phyloP scores from a whole-genome alignment of 2,888 invertebrate genomes.

The Eupeodes latifasciatus region DNA sequence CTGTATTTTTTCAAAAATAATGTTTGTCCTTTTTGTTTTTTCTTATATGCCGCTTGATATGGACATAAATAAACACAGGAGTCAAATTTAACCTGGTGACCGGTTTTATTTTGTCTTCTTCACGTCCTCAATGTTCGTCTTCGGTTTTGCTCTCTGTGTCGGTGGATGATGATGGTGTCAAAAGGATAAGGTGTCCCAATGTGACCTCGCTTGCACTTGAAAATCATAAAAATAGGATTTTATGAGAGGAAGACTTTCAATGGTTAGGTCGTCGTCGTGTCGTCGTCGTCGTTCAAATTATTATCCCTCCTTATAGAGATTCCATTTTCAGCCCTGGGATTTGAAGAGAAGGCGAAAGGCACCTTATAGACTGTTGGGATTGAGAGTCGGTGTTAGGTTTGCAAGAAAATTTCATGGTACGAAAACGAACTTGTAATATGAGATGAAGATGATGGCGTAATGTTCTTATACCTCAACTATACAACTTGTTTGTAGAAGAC shows the following conservation, averaged over 20 bases:
- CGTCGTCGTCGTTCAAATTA: constrained; percentile 18
- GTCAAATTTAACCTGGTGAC: constrained; percentile 53
- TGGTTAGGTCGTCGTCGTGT: constrained; percentile 37
- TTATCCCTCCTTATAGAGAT: constrained; percentile 44
- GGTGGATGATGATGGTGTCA: constrained; percentile 26
- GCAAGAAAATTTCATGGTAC: constrained; percentile 11
- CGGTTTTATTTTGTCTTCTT: constrained; percentile 29
- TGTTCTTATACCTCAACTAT: constrained; percentile 5
- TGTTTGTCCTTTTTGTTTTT: background rate
- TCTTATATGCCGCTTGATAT: background rate
- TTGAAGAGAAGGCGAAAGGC: background rate
- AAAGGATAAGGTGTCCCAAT: constrained; percentile 42
- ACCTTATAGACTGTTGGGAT: background rate
- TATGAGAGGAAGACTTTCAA: constrained; percentile 48
- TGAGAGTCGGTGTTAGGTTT: constrained; percentile 6
- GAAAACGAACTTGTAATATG: constrained; percentile 34
- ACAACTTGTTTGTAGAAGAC: constrained; percentile 31
- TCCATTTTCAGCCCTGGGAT: background rate
- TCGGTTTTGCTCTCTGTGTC: background rate
- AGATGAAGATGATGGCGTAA: constrained; percentile 52
- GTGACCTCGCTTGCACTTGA: constrained; percentile 47
- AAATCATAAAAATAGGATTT: constrained; percentile 49
- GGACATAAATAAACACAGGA: constrained; percentile 35
- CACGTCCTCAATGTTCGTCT: background rate
- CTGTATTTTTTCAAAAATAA: background rate